phyloP scores from a whole-genome alignment of 2,797 vertebrate genomes.

The Poeciliopsis turneri region DNA sequence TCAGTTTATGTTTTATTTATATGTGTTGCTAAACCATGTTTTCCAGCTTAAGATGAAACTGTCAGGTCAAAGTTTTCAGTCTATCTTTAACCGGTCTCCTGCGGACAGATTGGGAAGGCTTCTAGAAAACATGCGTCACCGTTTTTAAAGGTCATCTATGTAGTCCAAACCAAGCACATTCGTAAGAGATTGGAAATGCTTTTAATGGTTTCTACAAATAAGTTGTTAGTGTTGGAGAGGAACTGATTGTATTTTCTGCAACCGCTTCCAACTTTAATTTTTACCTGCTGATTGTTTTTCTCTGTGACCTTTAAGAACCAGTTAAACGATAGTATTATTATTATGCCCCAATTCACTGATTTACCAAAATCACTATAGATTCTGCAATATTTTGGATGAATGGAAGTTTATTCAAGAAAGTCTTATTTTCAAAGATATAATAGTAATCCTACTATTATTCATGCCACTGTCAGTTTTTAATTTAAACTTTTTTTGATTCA shows the following conservation, averaged over 20 bases:
- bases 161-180: not conserved
- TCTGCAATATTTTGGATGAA: not conserved
- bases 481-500: not conserved
- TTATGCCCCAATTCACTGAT: not conserved
- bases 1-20: constrained; percentile 1
- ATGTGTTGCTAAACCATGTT: not conserved
- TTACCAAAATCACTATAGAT: not conserved
- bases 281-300: not conserved
- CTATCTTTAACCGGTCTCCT: constrained; percentile 29
- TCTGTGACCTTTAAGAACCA: not conserved
- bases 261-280: not conserved
- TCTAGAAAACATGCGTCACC: constrained; percentile 4
- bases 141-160: not conserved
- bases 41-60: constrained; percentile 29
- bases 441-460: not conserved
- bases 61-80: constrained; percentile 34
- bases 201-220: not conserved
- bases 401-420: not conserved
- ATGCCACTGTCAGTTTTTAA: not conserved
- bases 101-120: constrained; percentile 24
- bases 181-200: not conserved
- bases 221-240: not conserved
- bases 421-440: not conserved
- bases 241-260: not conserved
- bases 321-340: not conserved